Base-by-base conservation (phyloP, 23 tunicate species). In the Oikopleura dioica region DNA sequence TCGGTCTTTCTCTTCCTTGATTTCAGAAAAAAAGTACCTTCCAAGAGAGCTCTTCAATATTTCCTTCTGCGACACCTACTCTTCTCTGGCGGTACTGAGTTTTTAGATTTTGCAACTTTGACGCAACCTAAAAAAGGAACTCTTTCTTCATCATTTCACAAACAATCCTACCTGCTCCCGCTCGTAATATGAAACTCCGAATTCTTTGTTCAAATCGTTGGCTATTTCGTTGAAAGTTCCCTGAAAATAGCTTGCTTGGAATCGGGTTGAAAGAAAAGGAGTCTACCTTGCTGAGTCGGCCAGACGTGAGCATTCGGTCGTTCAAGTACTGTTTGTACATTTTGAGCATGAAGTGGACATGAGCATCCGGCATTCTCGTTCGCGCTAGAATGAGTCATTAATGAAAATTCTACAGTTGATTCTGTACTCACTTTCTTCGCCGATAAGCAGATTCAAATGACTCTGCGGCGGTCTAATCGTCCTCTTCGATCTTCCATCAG, bases 171-270 rank as follows among this genome's bases (percentile, higher is more conserved):
- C 72, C 72, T 63, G 72, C 26, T 28, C 72, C 26, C 72, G 29
- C 33, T 63, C 72, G 33, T 63, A 63, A 28, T 16, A 63, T 12
- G 29, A 16, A 31, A 63, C 72, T 2, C 5, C 2, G 33, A 63
- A 63, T 63, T 63, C 32, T 28, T 28, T 24, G 26, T 63, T 63
- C 26, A 63, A 31, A 28, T 63, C 72, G 72, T 63, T 63, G 16
- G 72, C 72, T 12, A 63, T 63, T 63, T 63, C 72, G 33, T 63
- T 63, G 72, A 63, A 63, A 12, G 72, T 63, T 5, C 72, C 72
- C 33, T n/a, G n/a, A n/a, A n/a, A n/a, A n/a, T n/a, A n/a, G n/a
- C n/a, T n/a, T n/a, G n/a, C n/a, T n/a, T n/a, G n/a, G n/a, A n/a
- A n/a, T n/a, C n/a, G n/a, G n/a, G n/a, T n/a, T n/a, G n/a, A n/a